Conservation (phyloP, 2,113 vertebrate species). For the Melanerpes aurifrons region DNA sequence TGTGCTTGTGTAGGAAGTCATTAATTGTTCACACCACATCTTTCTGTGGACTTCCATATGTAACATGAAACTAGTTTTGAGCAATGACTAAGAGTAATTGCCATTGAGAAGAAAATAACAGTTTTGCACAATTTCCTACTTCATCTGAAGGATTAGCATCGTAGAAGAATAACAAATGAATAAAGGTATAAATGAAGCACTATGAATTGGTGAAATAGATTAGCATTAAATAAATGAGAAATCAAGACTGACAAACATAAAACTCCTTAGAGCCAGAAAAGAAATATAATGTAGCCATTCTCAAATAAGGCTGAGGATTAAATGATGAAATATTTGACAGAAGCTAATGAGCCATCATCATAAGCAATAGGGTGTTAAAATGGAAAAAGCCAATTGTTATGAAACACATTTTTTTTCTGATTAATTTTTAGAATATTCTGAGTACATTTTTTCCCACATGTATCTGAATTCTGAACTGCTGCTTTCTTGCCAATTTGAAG, state of each 20-base stretch:
- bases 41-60: slow-evolving; percentile 55
- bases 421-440: slow-evolving; percentile 72
- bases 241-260: slow-evolving; percentile 60
- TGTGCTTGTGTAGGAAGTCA: slow-evolving; percentile 51
- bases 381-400: slow-evolving; percentile 60
- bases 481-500: slow-evolving; percentile 60
- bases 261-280: slow-evolving; percentile 23
- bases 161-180: slow-evolving; percentile 27
- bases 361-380: slow-evolving; percentile 73
- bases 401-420: slow-evolving; percentile 64
- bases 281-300: slow-evolving; percentile 54
- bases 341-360: slow-evolving; percentile 71
- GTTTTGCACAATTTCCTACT: slow-evolving; percentile 24
- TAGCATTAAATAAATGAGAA: slow-evolving; percentile 39
- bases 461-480: slow-evolving; percentile 48
- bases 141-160: background rate
- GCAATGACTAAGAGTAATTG: slow-evolving; percentile 5
- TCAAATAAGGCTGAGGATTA: slow-evolving; percentile 69
- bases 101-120: background rate
- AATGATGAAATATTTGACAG: slow-evolving; percentile 73
- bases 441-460: slow-evolving; percentile 49
- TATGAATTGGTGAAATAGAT: slow-evolving; percentile 23
- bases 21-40: slow-evolving; percentile 53
- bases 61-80: slow-evolving; percentile 11
- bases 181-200: slow-evolving; percentile 21